phyloP scores from a whole-genome alignment of 2,113 vertebrate species.

The Boleophthalmus pectinirostris region DNA sequence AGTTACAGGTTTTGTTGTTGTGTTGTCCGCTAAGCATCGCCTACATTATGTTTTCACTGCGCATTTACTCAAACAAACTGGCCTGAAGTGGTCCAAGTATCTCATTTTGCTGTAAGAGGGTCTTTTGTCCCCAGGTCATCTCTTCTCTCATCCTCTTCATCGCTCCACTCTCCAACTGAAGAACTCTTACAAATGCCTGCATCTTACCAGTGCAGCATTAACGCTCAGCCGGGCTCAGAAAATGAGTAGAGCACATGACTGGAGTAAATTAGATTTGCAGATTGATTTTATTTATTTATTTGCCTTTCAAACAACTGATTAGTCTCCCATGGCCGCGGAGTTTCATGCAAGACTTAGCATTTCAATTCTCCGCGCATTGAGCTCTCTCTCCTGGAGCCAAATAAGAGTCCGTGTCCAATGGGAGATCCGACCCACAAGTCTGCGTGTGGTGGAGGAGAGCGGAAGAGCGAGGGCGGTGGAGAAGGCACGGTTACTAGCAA shows the following conservation, averaged over 20 bases:
- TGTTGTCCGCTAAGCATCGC: not conserved
- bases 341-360: slow-evolving; percentile 76
- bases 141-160: slow-evolving; percentile 18
- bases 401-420: slow-evolving; percentile 67
- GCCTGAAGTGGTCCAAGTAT: slow-evolving; percentile 2
- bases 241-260: slow-evolving; percentile 30
- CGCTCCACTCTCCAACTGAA: slow-evolving; percentile 2
- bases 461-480: slow-evolving; percentile 5
- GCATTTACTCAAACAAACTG: not conserved
- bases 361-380: slow-evolving; percentile 70
- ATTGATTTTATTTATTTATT: slow-evolving; percentile 54
- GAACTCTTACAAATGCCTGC: slow-evolving; percentile 22
- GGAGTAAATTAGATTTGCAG: slow-evolving; percentile 57
- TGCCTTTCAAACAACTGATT: slow-evolving; percentile 71
- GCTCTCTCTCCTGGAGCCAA: slow-evolving; percentile 73
- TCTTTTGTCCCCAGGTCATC: slow-evolving; percentile 16
- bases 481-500: slow-evolving; percentile 35
- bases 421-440: slow-evolving; percentile 67
- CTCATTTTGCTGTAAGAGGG: slow-evolving; percentile 19
- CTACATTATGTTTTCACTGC: slow-evolving; percentile 2
- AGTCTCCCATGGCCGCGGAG: slow-evolving; percentile 62
- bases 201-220: slow-evolving; percentile 44
- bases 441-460: slow-evolving; percentile 34
- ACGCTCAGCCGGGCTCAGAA: slow-evolving; percentile 16
- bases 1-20: not conserved